Base-by-base conservation (phyloP, 2,113 vertebrate genomes). In the Percina caprodes region DNA sequence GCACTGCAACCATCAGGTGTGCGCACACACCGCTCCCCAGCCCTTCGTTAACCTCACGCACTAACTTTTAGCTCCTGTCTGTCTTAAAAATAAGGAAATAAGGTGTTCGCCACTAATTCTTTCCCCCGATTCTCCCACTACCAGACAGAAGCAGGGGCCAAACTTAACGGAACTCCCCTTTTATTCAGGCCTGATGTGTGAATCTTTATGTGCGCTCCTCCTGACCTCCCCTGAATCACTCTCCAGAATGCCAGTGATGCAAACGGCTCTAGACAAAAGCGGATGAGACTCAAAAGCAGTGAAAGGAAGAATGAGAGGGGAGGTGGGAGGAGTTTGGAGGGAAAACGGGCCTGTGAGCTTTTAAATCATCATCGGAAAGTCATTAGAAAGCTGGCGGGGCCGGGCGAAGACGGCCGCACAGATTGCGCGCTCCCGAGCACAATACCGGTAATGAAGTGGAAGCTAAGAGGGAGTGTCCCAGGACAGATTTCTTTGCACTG, bases 301-400 rank as follows among this genome's bases (percentile, higher is more conserved):
- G 89, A 95, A 94, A 92, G 86, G 82, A 83, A 77, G 85, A 88
- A 87, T 80, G 91, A 79, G 71, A 82, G 86, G 86, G 94, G 93
- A 94, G 77, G 35, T 51, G 56, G 88, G 82, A 60, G 76, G 83
- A 75, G 85, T 56, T 73, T 23, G 62, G 30, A 45, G 30, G n/a
- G 72, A 52, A 42, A 66, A 45, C 26, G 56, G 35, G 2, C 67
- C 62, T 80, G 69, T 55, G 62, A 93, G 75, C 93, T 90, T 87
- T 92, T 95, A 95, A 95, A 94, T 96, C 95, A 94, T 90, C 93
- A 93, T 94, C 91, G 93, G 89, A 96, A 96, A 96, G 69, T 95
- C 94, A 96, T 96, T 95, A 96, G 92, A 95, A 96, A 96, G 94
- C 94, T 96, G 94, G 91, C 35, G 2, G 86, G 88, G 93, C 84